A percentile compares a stretch with the other conserved stretches of the same genome.
These are phyloP conservation scores for Chionomys nivalis DNA, from an alignment of 2,113 vertebrate species.

Conservation along the genomic window DNA sequence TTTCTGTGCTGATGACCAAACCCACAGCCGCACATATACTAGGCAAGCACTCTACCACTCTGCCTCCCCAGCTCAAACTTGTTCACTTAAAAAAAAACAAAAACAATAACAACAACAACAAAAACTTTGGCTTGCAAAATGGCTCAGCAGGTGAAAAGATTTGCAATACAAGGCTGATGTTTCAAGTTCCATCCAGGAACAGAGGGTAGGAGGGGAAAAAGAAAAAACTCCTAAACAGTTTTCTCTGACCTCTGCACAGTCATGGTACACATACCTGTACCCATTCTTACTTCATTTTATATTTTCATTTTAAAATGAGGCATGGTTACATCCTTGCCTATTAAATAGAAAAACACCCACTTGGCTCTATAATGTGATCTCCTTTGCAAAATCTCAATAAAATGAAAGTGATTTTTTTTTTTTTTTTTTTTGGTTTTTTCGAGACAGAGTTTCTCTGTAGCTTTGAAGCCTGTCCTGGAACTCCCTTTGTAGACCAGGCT, in stretches of 20 bases:
- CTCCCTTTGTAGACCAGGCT: too few species aligned
- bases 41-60: neutral
- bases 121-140: neutral
- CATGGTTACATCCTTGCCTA: neutral
- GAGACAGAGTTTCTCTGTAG: too few species aligned
- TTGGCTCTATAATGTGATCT: neutral
- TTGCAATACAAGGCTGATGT: neutral
- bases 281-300: neutral
- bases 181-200: neutral
- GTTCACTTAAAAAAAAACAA: neutral
- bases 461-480: too few species aligned
- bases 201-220: too few species aligned
- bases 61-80: neutral
- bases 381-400: neutral
- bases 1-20: neutral
- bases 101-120: too few species aligned
- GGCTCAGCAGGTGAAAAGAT: neutral
- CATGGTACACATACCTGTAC: neutral
- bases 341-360: neutral
- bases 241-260: neutral
- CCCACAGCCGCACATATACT: too few species aligned
- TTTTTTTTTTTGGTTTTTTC: too few species aligned
- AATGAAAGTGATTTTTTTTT: too few species aligned
- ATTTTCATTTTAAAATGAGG: conserved; percentile 10
- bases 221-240: too few species aligned